Percentiles rank a stretch among this genome's conserved stretches.
phyloP scores from a whole-genome alignment of 2,113 vertebrate genomes.

The Gymnarchus niloticus region DNA sequence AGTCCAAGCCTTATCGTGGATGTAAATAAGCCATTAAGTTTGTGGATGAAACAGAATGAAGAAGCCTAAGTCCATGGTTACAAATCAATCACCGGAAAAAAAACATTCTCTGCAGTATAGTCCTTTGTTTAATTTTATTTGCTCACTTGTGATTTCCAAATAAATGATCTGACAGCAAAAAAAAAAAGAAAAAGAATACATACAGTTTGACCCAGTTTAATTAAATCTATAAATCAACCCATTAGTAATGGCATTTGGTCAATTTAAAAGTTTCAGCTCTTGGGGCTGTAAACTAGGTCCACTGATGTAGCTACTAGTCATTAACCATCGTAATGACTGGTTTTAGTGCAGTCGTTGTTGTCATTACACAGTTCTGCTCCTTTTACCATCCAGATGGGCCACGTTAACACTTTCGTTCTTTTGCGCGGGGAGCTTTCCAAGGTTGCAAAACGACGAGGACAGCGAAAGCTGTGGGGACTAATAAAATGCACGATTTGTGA shows the following conservation, averaged over 20 bases:
- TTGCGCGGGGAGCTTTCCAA: conserved; percentile 24
- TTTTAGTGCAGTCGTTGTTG: conserved; percentile 42
- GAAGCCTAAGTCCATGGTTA: neutral
- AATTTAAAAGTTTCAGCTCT: conserved; percentile 38
- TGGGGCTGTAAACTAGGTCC: conserved; percentile 30
- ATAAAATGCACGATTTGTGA: conserved; percentile 46
- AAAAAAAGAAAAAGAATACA: no score
- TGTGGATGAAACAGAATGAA: neutral
- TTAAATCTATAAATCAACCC: conserved; percentile 41
- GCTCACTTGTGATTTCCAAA: conserved; percentile 12
- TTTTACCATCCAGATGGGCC: conserved; percentile 47
- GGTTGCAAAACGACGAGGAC: conserved; percentile 40
- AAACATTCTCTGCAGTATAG: neutral
- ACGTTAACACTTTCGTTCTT: conserved; percentile 2
- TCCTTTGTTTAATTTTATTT: neutral
- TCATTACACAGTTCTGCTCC: conserved; percentile 38
- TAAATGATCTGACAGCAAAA: neutral
- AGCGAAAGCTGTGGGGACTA: conserved; percentile 42
- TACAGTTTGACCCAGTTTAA: conserved; percentile 6
- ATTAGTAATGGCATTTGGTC: conserved; percentile 36
- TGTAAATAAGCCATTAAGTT: conserved; percentile 25
- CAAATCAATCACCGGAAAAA: neutral
- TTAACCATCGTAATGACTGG: conserved; percentile 48
- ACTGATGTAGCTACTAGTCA: conserved; percentile 44
- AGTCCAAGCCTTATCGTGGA: conserved; percentile 38